These are phyloP conservation scores for Augochlora pura DNA, from an alignment of 1,140 invertebrate species.

Conservation along the genomic window DNA sequence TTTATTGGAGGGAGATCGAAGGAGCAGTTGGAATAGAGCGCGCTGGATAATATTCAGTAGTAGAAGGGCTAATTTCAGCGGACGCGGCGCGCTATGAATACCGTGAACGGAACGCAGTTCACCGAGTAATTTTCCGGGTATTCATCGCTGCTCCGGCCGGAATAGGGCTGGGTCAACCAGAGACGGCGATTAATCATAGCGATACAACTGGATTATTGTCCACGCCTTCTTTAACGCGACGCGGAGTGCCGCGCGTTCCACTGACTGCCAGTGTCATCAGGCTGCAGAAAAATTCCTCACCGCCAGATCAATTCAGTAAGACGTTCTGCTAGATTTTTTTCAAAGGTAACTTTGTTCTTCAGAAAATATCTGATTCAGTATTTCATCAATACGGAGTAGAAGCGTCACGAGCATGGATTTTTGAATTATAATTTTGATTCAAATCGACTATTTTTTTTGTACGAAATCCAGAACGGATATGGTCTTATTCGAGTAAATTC, in stretches of 20 bases:
- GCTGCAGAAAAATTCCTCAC: too few relatives aligned
- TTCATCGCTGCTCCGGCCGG: slow-evolving; percentile 21
- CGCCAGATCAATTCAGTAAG: too few relatives aligned
- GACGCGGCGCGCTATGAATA: background rate
- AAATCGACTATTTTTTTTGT: too few relatives aligned
- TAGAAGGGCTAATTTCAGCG: slow-evolving; percentile 8
- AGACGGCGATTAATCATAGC: slow-evolving; percentile 64
- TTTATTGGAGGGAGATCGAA: background rate
- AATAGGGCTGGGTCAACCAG: slow-evolving; percentile 32
- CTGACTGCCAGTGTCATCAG: background rate
- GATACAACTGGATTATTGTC: slow-evolving; percentile 68
- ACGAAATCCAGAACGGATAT: too few relatives aligned
- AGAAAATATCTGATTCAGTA: too few relatives aligned
- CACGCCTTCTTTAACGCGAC: slow-evolving; percentile 50
- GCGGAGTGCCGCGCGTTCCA: background rate
- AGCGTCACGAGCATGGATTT: too few relatives aligned
- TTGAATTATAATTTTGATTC: too few relatives aligned
- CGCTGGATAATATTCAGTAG: background rate
- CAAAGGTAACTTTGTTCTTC: too few relatives aligned
- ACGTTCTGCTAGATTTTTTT: too few relatives aligned
- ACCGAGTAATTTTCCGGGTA: slow-evolving; percentile 27
- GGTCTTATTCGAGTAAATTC: too few relatives aligned
- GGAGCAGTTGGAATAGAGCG: background rate
- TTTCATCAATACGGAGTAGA: too few relatives aligned
- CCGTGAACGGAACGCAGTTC: background rate